phyloP scores from a whole-genome alignment of 2,797 vertebrate species.

The Ptychobarbus kaznakovi region DNA sequence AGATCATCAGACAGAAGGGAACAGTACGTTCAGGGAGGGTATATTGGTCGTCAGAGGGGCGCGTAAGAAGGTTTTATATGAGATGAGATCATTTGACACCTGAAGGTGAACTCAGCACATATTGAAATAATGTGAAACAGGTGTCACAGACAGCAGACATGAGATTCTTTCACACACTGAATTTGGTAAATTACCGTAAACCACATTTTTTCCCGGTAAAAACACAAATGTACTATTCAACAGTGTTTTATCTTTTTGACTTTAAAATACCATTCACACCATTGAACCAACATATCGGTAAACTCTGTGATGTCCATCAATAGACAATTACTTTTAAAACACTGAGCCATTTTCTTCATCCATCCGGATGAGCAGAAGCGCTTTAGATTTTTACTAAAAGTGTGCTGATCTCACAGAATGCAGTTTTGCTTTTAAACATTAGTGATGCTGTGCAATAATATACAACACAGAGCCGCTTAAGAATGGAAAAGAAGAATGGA shows the following conservation, averaged over 20 bases:
- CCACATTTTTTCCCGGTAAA: background rate
- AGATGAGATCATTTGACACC: constrained; percentile 27
- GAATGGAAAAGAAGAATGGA: background rate
- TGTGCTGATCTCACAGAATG: background rate
- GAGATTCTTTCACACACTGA: background rate
- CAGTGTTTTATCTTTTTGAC: background rate
- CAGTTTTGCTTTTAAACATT: background rate
- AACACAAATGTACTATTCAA: background rate
- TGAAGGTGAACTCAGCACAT: background rate
- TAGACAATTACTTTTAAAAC: background rate
- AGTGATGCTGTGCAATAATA: background rate
- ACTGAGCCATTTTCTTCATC: background rate
- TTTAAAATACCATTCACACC: background rate
- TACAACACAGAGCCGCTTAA: background rate
- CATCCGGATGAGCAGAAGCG: background rate
- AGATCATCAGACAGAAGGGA: constrained; percentile 22
- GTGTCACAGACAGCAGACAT: background rate
- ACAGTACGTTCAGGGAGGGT: background rate
- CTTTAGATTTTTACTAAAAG: background rate
- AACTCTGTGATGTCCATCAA: background rate
- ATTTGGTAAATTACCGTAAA: background rate
- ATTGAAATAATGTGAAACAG: constrained; percentile 28
- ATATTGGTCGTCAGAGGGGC: background rate
- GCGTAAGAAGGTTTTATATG: constrained; percentile 2
- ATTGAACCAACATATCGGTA: background rate